phyloP scores from a whole-genome alignment of 2,888 invertebrate species.

The Petrophora chlorosata region DNA sequence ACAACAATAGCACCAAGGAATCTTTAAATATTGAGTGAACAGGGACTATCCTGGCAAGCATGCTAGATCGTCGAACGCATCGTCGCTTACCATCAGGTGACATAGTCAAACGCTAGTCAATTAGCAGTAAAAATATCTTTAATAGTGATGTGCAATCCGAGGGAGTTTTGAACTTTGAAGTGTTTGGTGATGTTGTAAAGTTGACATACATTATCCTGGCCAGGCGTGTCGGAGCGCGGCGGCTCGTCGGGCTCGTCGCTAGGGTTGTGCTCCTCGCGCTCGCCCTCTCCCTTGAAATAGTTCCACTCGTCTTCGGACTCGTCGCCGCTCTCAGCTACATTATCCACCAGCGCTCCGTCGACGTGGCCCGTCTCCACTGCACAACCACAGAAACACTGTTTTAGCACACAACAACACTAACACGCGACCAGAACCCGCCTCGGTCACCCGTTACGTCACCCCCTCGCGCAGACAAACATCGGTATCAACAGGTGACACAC shows the following conservation, averaged over 20 bases:
- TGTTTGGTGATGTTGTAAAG: no score
- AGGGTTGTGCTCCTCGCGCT: slow-evolving; percentile 84
- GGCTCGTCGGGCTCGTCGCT: slow-evolving; percentile 82
- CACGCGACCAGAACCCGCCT: slow-evolving; percentile 45
- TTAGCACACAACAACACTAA: slow-evolving; percentile 32
- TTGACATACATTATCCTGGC: slow-evolving; percentile 74
- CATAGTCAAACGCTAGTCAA: no score
- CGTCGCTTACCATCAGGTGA: no score
- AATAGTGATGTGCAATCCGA: no score
- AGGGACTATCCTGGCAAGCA: no score
- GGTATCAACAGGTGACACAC: slow-evolving; percentile 79
- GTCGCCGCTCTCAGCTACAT: slow-evolving; percentile 90
- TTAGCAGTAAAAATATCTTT: not conserved
- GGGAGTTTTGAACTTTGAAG: no score
- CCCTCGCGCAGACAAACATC: slow-evolving; percentile 9
- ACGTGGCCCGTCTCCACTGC: slow-evolving; percentile 77
- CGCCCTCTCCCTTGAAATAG: slow-evolving; percentile 88
- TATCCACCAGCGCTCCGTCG: slow-evolving; percentile 85
- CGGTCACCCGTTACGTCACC: slow-evolving; percentile 1
- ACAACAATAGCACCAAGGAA: no score
- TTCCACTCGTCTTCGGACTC: slow-evolving; percentile 96
- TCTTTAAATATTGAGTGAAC: no score
- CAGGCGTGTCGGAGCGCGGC: slow-evolving; percentile 77
- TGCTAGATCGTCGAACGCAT: no score
- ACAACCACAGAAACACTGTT: slow-evolving; percentile 54